Base-by-base conservation (phyloP, 1,140 invertebrate genomes). In the Zaprionus lachaisei region DNA sequence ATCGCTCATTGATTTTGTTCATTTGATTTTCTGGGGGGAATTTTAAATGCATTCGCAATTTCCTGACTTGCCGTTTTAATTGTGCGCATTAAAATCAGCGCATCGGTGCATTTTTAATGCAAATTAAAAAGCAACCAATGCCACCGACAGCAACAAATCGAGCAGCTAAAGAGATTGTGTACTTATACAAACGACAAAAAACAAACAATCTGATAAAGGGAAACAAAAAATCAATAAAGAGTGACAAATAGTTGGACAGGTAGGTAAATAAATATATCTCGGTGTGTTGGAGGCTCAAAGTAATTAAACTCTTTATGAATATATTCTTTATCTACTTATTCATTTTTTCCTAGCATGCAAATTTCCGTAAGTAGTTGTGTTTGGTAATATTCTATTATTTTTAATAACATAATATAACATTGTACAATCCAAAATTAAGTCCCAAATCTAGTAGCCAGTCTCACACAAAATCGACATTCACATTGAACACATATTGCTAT, bases 51-150 rank as follows among this genome's bases (percentile, higher is more conserved):
- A 79, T 79, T 84, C 65, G 85, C 84, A 90, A 90, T 89, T 89
- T 89, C 81, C 84, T 90, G 81, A 81, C 81, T 89, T 90, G 75
- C 85, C 72, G 64, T 90, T 90, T 89, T 90, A 89, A 89, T 89
- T 84, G 85, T 81, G 69, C 81, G 81, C 84, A 87, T 87, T 89
- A 76, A 90, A 77, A 89, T 90, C 85, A 79, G 66, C 67, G 75
- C 85, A 89, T 38, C 80, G 84, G 81, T 89, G 83, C 84, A 89
- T 89, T 81, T 89, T 90, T 69, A 90, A 89, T 89, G 81, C 75
- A 90, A 90, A 84, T 84, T 89, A 89, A 89, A 84, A 84, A 81
- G 62, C 83, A 64, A 14, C 14, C 38, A 47, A 24, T 9, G 17
- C 17, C 14, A 54, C 12, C 11, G 34, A 31, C 31, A 34, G 34